phyloP scores from a whole-genome alignment of 1,140 invertebrate genomes.

The Calephelis nemesis region DNA sequence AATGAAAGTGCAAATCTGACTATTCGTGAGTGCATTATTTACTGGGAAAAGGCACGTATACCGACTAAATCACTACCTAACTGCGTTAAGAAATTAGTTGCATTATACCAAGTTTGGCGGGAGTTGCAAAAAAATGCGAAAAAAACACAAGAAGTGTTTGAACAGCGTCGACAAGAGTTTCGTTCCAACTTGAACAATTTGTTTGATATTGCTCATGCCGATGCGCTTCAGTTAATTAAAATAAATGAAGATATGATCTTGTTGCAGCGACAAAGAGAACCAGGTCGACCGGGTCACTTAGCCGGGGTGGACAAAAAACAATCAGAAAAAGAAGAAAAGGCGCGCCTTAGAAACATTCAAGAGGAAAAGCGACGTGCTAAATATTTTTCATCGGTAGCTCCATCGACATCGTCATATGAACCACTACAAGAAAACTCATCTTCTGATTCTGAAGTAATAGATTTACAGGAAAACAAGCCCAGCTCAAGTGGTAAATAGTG shows the following conservation, averaged over 20 bases:
- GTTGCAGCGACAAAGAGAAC: neutral
- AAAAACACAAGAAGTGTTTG: too few species aligned
- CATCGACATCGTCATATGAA: conserved; percentile 6
- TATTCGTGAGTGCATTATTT: conserved; percentile 7
- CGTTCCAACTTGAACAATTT: neutral
- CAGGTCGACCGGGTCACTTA: conserved; percentile 1
- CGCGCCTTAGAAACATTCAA: neutral
- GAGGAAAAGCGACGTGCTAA: neutral
- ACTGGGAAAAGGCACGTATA: neutral
- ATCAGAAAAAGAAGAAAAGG: neutral
- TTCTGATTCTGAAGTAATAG: neutral
- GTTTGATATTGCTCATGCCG: neutral
- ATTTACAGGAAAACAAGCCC: neutral
- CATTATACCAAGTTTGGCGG: neutral
- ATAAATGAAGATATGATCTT: neutral
- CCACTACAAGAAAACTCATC: neutral
- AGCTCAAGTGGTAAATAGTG: too few species aligned
- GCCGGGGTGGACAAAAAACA: conserved; percentile 3
- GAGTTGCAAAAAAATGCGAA: neutral
- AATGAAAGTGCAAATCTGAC: conserved; percentile 7
- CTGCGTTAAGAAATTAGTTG: conserved; percentile 1
- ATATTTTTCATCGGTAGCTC: neutral
- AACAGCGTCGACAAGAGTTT: neutral
- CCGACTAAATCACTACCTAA: neutral
- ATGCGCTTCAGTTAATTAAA: neutral